Base-by-base conservation (phyloP, 2,113 vertebrate genomes). In the Copsychus sechellarum region DNA sequence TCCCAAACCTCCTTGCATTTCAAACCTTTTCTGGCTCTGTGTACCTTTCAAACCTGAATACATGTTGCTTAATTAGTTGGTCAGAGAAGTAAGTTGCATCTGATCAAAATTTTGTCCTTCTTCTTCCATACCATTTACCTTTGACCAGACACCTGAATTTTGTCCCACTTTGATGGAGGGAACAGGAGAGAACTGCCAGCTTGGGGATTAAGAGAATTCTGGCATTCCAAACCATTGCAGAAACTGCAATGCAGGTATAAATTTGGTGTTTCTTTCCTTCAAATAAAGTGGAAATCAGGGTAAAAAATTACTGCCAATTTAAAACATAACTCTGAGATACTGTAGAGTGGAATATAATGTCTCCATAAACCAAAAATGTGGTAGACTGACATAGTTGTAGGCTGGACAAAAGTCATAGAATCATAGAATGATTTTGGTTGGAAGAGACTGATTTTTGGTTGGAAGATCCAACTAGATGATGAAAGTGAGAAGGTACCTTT, bases 341-440 rank as follows among this genome's bases (percentile, higher is more conserved):
- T 66, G 20, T 43, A 20, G 18, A 20, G 8, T 29, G 28, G 8
- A n/a, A 56, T 42, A 58, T n/a, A 82, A 9, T 45, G 11, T 66
- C 36, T 88, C 12, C 28, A 62, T 6, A 31, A 4, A 48, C 5
- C 47, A 67, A 53, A 33, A 58, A 26, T 43, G 14, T 45, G 14
- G 7, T 23, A 43, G 33, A 51, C 6, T 60, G 36, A 9, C 36
- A 77, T 6, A 42, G 23, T 2, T n/a, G 23, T 23, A 81, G 25
- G 33, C 12, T 31, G 20, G 13, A 38, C 5, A 47, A 57, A 76
- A 54, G 11, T 40, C 24, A 45, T 3, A 40, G 31, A 81, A 50
- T 33, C 18, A 33, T 2, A 19, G 38, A 73, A n/a, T 29, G 1
- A 47, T 34, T 61, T 60, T 0, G 0, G 3, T 40, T 14, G n/a